Base-by-base conservation (phyloP, 2,113 vertebrate species). In the Hepsetus odoe region DNA sequence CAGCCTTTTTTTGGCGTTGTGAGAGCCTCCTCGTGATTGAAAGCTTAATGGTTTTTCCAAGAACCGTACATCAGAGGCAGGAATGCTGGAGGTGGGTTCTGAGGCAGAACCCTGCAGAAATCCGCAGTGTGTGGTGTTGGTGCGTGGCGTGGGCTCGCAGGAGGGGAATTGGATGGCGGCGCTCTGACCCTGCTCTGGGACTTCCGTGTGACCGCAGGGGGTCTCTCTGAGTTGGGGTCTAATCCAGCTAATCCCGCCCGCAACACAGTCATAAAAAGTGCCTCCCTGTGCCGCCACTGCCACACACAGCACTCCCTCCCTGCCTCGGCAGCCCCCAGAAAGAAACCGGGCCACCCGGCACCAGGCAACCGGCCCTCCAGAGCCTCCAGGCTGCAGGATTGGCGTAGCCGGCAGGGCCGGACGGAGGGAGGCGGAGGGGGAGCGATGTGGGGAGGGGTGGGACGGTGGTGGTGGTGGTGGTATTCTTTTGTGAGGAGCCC, bases 221-320 rank as follows among this genome's bases (percentile, higher is more conserved):
- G 88, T 88, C 84, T 84, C 83, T 80, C 88, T 86, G 85, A 87
- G 86, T 87, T 88, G 83, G 81, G 80, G 79, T 82, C 84, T 93
- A 92, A 92, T 92, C 91, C 92, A 91, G 84, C 88, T 93, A 92
- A 93, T 93, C 91, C 90, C 64, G 80, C 84, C 86, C 81, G 72
- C 84, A 76, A 80, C 86, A 85, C 87, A 79, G 76, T 81, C 79
- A 85, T 83, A 82, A 82, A 81, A 84, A 79, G 44, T 76, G 75
- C 72, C 81, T 77, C 77, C 83, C 64, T 77, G 66, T 80, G 62
- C 79, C 62, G 68, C 46, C 82, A 80, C 65, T 75, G 33, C 64
- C 87, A 86, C 83, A 80, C 70, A 30, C 78, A 66, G 62, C 55
- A 49, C 76, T 53, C 46, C 53, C 80, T 22, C 55, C 70, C 67